phyloP scores from a whole-genome alignment of 2,797 vertebrate species.

The Salarias fasciatus region DNA sequence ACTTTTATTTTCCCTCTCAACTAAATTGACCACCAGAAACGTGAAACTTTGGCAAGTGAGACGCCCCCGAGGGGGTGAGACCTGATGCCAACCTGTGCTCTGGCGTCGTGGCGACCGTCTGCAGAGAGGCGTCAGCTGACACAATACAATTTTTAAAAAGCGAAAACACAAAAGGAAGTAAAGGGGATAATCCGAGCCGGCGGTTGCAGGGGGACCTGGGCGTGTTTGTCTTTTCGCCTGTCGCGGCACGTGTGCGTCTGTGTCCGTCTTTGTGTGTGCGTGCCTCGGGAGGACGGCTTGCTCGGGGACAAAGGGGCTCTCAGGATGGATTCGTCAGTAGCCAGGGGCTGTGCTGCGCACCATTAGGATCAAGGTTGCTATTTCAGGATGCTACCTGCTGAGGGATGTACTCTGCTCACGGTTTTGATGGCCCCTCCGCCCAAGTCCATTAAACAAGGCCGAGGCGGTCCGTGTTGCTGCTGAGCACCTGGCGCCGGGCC shows the following conservation, averaged over 20 bases:
- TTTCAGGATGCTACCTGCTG: slow-evolving; percentile 78
- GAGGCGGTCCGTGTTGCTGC: slow-evolving; percentile 34
- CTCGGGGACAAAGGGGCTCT: slow-evolving; percentile 65
- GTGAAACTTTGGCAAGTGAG: slow-evolving; percentile 71
- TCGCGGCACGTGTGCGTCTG: slow-evolving; percentile 41
- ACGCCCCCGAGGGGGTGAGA: slow-evolving; percentile 33
- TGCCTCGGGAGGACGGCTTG: slow-evolving; percentile 48
- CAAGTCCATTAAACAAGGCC: slow-evolving; percentile 60
- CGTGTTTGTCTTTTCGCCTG: slow-evolving; percentile 41
- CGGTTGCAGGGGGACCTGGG: slow-evolving; percentile 34
- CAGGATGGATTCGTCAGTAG: slow-evolving; percentile 71
- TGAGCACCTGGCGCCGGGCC: slow-evolving; percentile 25
- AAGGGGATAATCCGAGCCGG: slow-evolving; percentile 55
- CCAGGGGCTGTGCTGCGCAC: slow-evolving; percentile 69
- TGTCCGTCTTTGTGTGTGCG: slow-evolving; percentile 30
- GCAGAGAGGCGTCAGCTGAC: slow-evolving; percentile 38
- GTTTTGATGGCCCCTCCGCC: slow-evolving; percentile 68
- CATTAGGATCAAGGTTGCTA: slow-evolving; percentile 82
- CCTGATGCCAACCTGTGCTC: slow-evolving; percentile 45
- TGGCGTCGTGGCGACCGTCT: slow-evolving; percentile 46
- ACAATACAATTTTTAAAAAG: slow-evolving; percentile 9
- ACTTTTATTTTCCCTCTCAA: slow-evolving; percentile 71
- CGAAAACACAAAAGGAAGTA: slow-evolving; percentile 40
- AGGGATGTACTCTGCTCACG: slow-evolving; percentile 74
- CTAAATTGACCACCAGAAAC: slow-evolving; percentile 71